Conservation (phyloP, 2,888 invertebrate species). For the Orchestes rusci region DNA sequence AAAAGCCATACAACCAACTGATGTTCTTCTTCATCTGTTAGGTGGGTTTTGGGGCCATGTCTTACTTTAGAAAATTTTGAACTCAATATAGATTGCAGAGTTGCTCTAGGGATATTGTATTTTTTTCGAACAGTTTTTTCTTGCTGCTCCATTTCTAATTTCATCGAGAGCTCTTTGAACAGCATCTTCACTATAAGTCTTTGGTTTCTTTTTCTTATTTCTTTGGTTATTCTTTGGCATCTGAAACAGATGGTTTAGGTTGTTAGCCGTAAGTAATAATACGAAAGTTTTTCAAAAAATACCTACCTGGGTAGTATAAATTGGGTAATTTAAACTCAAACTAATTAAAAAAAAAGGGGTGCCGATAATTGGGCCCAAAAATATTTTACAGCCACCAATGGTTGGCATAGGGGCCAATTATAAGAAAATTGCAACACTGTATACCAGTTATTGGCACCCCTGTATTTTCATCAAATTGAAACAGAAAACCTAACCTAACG, state of each 20-base stretch:
- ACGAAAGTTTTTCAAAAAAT: too few relatives aligned
- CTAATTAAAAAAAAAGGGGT: too few relatives aligned
- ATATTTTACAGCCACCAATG: too few relatives aligned
- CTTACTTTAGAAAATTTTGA: background rate
- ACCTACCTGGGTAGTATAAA: too few relatives aligned
- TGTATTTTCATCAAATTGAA: too few relatives aligned
- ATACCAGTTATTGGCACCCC: too few relatives aligned
- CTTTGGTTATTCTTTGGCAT: background rate
- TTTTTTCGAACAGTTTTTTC: background rate
- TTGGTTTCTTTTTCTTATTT: background rate
- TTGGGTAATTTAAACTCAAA: too few relatives aligned
- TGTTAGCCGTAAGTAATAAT: too few relatives aligned
- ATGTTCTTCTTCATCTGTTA: background rate
- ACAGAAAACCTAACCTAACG: too few relatives aligned
- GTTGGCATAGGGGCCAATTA: too few relatives aligned
- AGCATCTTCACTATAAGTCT: background rate
- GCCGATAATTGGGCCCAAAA: too few relatives aligned
- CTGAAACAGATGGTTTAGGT: background rate
- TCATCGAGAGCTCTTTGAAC: background rate
- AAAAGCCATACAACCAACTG: constrained; percentile 1
- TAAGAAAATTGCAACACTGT: too few relatives aligned
- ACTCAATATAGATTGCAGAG: background rate
- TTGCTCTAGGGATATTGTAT: background rate
- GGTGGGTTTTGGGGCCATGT: background rate
- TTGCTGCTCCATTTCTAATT: background rate